Base-by-base conservation (phyloP, 2,113 vertebrate genomes). In the Bos javanicus region DNA sequence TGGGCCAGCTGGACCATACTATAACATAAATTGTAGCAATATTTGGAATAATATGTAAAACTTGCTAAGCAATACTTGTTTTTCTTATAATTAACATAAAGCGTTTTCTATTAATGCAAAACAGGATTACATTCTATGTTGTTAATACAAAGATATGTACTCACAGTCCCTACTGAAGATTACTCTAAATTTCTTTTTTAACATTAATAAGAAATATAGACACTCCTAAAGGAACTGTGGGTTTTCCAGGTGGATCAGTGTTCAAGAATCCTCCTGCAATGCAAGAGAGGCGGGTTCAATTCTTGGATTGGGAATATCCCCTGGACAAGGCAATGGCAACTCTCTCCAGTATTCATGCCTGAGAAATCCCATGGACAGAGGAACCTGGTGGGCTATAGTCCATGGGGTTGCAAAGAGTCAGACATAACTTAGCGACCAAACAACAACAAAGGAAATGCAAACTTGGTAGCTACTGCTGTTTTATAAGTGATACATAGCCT, bases 41-140 rank as follows among this genome's bases (percentile, higher is more conserved):
- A 71, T 39, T 50, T 62, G 60, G 25, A 8, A 3, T 59, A 86
- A 74, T 60, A 28, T 59, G 78, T 52, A 95, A 94, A 46, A 71
- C 30, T 50, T 93, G 8, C 59, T 74, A 88, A 83, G 13, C 6
- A 91, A 52, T 15, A 9, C 7, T 71, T 89, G 15, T 26, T 87
- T 87, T 97, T 56, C 64, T 74, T 84, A 17, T 25, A 96, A 74
- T 84, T 80, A 59, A 92, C 48, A 94, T 59, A 87, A 90, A 85
- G 33, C 48, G 56, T 76, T 76, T 71, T 90, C 23, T 82, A 48
- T 28, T 85, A 71, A 89, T 85, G 39, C 36, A 97, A 95, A 93
- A 43, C 85, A 54, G 57, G 74, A 7, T 84, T 83, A 48, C 62
- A 46, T 89, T 89, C 59, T 15, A 82, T 54, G 16, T 52, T 95